Evolutionary conservation across 2,113 vertebrate species (phyloP).

Genomic region (Solea solea): DNA sequence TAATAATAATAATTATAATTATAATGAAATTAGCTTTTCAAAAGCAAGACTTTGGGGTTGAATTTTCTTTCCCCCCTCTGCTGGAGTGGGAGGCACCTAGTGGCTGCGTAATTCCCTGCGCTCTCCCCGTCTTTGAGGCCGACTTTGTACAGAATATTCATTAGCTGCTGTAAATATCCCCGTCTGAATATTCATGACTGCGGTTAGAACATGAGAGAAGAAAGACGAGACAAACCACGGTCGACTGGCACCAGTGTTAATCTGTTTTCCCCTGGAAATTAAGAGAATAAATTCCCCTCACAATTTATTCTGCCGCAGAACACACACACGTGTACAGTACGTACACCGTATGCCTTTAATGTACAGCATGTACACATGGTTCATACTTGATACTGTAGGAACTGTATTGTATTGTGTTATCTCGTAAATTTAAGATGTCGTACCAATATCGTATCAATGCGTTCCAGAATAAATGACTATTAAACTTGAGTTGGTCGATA

Average conservation of each 20-base stretch:
- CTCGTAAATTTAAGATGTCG: too few species aligned
- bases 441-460: too few species aligned
- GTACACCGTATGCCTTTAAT: too few species aligned
- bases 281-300: not conserved
- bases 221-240: slow-evolving; percentile 21
- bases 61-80: not conserved
- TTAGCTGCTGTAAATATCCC: slow-evolving; percentile 56
- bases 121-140: slow-evolving; percentile 41
- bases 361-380: too few species aligned
- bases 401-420: too few species aligned
- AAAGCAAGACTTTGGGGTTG: slow-evolving; percentile 21
- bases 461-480: too few species aligned
- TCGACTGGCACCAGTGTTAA: not conserved
- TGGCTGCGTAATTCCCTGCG: slow-evolving; percentile 39
- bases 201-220: slow-evolving; percentile 35
- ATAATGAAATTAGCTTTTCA: slow-evolving; percentile 40
- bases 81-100: slow-evolving; percentile 34
- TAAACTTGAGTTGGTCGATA: too few species aligned
- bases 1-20: slow-evolving; percentile 29
- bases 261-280: not conserved
- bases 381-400: too few species aligned
- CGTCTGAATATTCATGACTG: slow-evolving; percentile 69
- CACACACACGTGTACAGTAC: too few species aligned
- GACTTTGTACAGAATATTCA: slow-evolving; percentile 61
- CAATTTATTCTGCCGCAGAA: too few species aligned